Evolutionary conservation across 2,888 invertebrate genomes (phyloP).

Genomic region (Odontothrips loti): DNA sequence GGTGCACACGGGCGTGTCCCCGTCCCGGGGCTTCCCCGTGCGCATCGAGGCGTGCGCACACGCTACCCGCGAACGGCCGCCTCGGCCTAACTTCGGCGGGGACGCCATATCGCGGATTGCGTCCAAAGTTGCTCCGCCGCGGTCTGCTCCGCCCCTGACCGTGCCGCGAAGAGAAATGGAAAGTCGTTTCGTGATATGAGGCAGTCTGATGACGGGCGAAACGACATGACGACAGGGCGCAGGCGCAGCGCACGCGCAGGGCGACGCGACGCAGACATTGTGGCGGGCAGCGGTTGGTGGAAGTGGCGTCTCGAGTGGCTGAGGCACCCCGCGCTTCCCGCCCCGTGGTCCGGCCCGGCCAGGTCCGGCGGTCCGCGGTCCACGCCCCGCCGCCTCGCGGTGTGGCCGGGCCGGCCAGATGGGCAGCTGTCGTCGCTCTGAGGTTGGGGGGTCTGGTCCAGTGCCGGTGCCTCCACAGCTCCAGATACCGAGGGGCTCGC

Average conservation of each 20-base stretch:
- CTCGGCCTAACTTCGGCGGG: neutral
- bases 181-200: neutral
- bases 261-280: neutral
- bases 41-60: neutral
- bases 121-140: too few species aligned
- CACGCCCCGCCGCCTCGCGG: too few species aligned
- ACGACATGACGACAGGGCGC: neutral
- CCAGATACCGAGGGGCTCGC: too few species aligned
- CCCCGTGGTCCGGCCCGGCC: neutral
- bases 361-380: neutral
- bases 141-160: neutral
- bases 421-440: too few species aligned
- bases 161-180: neutral
- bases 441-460: too few species aligned
- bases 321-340: neutral
- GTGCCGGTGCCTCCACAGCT: too few species aligned
- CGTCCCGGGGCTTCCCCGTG: constrained; percentile 8
- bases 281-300: neutral
- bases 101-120: too few species aligned
- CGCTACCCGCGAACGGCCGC: neutral
- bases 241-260: neutral
- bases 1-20: neutral
- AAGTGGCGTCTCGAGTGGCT: neutral
- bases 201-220: neutral
- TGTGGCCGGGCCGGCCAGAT: too few species aligned